Conservation (phyloP, 2,888 invertebrate genomes). For the Loripinus fragilis region DNA sequence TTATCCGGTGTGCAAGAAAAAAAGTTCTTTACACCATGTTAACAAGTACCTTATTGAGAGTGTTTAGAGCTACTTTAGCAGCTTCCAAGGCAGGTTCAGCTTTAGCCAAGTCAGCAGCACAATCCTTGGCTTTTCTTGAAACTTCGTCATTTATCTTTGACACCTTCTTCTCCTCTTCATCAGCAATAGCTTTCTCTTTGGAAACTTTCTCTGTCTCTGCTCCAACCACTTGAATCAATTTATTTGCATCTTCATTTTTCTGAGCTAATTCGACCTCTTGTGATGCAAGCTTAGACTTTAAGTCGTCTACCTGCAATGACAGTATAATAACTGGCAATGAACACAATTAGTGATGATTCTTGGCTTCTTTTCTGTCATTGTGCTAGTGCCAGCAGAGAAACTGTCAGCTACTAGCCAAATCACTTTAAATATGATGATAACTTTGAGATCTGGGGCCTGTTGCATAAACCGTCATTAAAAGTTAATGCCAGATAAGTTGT, state of each 20-base stretch:
- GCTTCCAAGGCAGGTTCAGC: conserved; percentile 97
- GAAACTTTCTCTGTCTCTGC: conserved; percentile 97
- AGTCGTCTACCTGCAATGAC: conserved; percentile 91
- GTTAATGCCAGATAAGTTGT: too few relatives aligned
- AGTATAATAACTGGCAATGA: too few relatives aligned
- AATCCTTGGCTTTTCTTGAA: conserved; percentile 93
- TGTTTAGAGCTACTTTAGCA: conserved; percentile 97
- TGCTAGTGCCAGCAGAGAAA: too few relatives aligned
- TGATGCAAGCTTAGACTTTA: conserved; percentile 95
- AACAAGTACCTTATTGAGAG: conserved; percentile 93
- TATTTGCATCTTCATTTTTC: conserved; percentile 98
- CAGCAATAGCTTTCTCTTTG: conserved; percentile 93
- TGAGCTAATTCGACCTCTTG: conserved; percentile 97
- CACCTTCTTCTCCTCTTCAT: conserved; percentile 97
- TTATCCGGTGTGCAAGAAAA: too few relatives aligned
- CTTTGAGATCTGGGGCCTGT: too few relatives aligned
- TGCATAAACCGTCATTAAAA: too few relatives aligned
- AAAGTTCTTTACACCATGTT: too few relatives aligned
- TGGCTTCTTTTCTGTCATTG: too few relatives aligned
- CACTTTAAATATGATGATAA: too few relatives aligned
- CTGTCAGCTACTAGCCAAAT: too few relatives aligned
- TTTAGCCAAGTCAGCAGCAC: conserved; percentile 96
- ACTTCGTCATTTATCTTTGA: conserved; percentile 97
- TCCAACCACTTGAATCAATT: conserved; percentile 94
- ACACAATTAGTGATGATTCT: too few relatives aligned